Evolutionary conservation across 2,797 vertebrate species (phyloP), one percentile per base, ranked within the genome.

Genomic region (Sebastiscus albofasciatus): DNA sequence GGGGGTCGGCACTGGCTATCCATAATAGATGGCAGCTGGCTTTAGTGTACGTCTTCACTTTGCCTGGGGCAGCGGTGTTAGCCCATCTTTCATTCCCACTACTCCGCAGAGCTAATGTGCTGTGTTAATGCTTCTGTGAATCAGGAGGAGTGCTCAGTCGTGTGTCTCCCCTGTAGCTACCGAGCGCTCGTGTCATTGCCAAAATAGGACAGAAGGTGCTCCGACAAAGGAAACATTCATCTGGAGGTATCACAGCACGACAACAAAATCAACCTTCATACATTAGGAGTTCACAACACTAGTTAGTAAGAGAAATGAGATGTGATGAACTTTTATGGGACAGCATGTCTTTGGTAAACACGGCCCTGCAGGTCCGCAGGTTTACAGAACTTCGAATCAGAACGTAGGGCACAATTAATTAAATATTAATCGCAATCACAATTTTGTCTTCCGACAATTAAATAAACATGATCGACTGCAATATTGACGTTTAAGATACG

Each of bases 21-120:
- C 91, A 94, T 94, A 95, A 94, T 94, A 94, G 93, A 94, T 94
- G 94, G 93, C 94, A 94, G 92, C 93, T 94, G 94, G 93, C 89
- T 94, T 91, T 91, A 89, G 93, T 93, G 94, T 92, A 93, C 75
- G 81, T 93, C 94, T 94, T 94, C 94, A 92, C 93, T 94, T 94
- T 94, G 94, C 94, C 93, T 87, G 90, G 92, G 92, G 94, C 92
- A 80, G 81, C 78, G 81, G 89, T 80, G 90, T 90, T 85, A 80
- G 91, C 89, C 87, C 93, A 94, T 94, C 93, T 90, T 94, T 94
- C 93, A 94, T 94, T 93, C 93, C 93, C 93, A 90, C 86, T 86
- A 81, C 92, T 93, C 91, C 54, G 20, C 80, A 39, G 87, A 93
- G 86, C 94, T 94, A 94, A 95, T 94, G 94, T 94, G 91, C 88